Percentiles rank a stretch among this genome's conserved stretches.
These are phyloP conservation scores for Tetropium fuscum DNA, from an alignment of 2,888 invertebrate species.

Conservation along the genomic window DNA sequence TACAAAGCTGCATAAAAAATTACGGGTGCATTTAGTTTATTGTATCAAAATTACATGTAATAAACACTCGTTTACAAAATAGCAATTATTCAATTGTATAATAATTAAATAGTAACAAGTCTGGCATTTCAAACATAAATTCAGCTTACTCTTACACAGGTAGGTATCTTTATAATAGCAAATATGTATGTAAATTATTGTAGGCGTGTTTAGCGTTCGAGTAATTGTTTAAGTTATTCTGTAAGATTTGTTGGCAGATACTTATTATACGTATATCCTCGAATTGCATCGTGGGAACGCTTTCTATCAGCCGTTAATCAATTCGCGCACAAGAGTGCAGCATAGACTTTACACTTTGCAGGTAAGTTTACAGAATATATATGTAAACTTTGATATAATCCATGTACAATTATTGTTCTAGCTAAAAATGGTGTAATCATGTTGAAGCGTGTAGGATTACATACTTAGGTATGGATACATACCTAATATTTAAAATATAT, in stretches of 20 bases:
- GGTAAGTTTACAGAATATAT: too few relatives aligned
- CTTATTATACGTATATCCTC: constrained; percentile 17
- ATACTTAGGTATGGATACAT: too few relatives aligned
- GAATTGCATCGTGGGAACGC: constrained; percentile 54
- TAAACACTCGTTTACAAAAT: too few relatives aligned
- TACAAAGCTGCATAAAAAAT: too few relatives aligned
- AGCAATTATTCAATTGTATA: constrained; percentile 46
- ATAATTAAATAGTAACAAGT: constrained; percentile 42
- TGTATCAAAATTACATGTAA: too few relatives aligned
- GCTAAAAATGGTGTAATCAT: too few relatives aligned
- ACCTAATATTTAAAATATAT: too few relatives aligned
- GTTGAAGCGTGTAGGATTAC: too few relatives aligned
- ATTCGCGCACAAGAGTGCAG: constrained; percentile 40
- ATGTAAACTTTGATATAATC: too few relatives aligned
- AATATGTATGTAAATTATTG: constrained; percentile 55
- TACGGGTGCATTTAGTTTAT: too few relatives aligned
- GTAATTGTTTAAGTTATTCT: constrained; percentile 55
- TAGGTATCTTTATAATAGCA: constrained; percentile 42
- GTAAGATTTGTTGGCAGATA: constrained; percentile 42
- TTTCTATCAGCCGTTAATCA: constrained; percentile 52
- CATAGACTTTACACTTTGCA: too few relatives aligned
- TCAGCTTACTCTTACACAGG: constrained; percentile 41
- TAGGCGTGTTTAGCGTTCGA: constrained; percentile 53
- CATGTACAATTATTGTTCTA: too few relatives aligned
- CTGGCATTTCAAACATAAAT: constrained; percentile 32